Evolutionary conservation across 2,888 invertebrate genomes (phyloP).

Genomic region (Apotomis capreana): DNA sequence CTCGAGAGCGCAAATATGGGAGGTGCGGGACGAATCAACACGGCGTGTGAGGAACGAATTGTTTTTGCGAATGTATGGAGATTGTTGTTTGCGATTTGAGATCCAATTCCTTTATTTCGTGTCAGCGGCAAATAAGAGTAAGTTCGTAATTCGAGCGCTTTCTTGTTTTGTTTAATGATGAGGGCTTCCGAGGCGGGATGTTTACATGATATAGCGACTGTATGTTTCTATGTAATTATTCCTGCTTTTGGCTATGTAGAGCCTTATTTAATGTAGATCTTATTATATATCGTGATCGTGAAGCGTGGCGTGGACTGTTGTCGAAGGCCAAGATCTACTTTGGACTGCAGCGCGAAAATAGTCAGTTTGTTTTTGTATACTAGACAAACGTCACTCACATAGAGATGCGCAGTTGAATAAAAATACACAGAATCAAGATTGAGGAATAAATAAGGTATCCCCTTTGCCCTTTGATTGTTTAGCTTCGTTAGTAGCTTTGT

Average conservation of each 20-base stretch:
- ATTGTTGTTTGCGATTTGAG: conserved; percentile 44
- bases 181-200: conserved; percentile 20
- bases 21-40: conserved; percentile 52
- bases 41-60: conserved; percentile 49
- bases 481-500: no score
- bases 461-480: no score
- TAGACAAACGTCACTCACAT: no score
- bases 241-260: background rate
- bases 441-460: no score
- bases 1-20: conserved; percentile 56
- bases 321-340: no score
- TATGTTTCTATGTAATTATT: background rate
- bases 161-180: conserved; percentile 39
- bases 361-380: no score
- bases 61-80: conserved; percentile 48
- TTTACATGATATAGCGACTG: conserved; percentile 2
- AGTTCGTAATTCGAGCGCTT: conserved; percentile 35
- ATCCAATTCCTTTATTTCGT: conserved; percentile 41
- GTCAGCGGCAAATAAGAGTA: conserved; percentile 41
- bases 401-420: no score
- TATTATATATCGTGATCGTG: no score
- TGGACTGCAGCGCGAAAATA: no score
- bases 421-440: no score
- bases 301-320: no score
- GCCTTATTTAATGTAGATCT: no score